phyloP scores from a whole-genome alignment of 1,140 invertebrate species.

The Maconellicoccus hirsutus region DNA sequence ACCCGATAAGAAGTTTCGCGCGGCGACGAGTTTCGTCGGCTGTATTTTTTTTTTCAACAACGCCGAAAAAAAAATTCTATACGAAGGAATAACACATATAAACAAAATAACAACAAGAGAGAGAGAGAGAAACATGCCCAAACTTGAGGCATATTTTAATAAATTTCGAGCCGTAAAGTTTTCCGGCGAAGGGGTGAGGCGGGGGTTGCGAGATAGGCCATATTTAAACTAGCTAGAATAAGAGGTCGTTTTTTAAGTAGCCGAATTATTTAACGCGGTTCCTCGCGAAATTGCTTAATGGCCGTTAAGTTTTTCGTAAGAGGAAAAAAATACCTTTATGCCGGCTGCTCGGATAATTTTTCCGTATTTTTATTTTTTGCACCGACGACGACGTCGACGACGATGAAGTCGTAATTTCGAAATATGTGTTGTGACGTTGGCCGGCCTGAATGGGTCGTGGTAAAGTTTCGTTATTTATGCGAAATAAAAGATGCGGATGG shows the following conservation, averaged over 20 bases:
- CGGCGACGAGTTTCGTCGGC: not conserved
- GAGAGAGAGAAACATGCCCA: not conserved
- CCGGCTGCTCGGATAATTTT: too few species aligned
- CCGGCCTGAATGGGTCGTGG: too few species aligned
- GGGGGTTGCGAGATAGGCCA: not conserved
- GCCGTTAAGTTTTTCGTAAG: not conserved
- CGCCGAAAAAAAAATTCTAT: not conserved
- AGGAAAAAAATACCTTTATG: not conserved
- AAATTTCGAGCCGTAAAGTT: not conserved
- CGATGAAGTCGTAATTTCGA: too few species aligned
- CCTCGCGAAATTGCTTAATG: not conserved
- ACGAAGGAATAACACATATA: too few species aligned
- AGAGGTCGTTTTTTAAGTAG: not conserved
- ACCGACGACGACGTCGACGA: too few species aligned
- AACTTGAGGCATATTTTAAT: not conserved
- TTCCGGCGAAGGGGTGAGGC: too few species aligned
- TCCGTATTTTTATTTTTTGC: too few species aligned
- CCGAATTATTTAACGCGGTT: not conserved
- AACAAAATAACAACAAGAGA: not conserved
- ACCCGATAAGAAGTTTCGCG: not conserved
- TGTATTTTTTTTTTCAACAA: too few species aligned
- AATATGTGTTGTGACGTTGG: too few species aligned
- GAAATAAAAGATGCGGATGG: too few species aligned
- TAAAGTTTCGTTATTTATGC: too few species aligned
- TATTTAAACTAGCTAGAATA: not conserved